Evolutionary conservation across 2,797 vertebrate species (phyloP), one percentile per base, ranked within the genome.

Genomic region (Ambastaia sidthimunki): DNA sequence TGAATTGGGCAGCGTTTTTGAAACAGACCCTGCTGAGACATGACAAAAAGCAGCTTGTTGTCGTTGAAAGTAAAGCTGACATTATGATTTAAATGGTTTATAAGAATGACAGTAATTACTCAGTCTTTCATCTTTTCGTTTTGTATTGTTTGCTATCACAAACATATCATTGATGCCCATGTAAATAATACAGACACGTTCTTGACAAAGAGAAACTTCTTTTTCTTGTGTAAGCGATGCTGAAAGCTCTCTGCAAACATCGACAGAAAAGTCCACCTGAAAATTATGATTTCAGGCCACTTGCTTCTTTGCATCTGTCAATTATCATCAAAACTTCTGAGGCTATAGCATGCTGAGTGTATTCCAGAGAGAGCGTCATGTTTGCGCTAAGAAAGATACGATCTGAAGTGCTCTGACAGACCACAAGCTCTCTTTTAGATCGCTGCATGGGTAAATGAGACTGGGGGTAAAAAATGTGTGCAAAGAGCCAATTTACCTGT

Each of bases 401-500:
- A 7, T 37, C 34, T 37, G 34, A 37, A 37, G 34, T 37, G 34
- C 4, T 37, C 34, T 65, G 76, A 65, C 7, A 21, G 59, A 76
- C 63, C 44, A 31, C 55, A 50, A 12, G 28, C 55, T 59, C 63
- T 37, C 55, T 69, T 48, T 81, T 28, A 31, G 41, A 76, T 83
- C 62, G 34, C 34, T 66, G 63, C 69, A 55, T 1, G 23, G 50
- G 11, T 44, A 85, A 66, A 44, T 44, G 3, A 66, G 23, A 28
- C 59, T 37, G 54, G 55, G 31, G 41, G 81, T 78, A 54, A 76
- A 74, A 78, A 78, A 83, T 67, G 66, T 66, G 69, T 71, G 74
- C 28, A 11, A 76, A 76, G 57, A 47, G 79, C 34, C 82, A 83
- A 81, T 83, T 81, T 80, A 78, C 48, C 68, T 83, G 74, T 50